Base-by-base conservation (phyloP, 1,140 invertebrate genomes). In the Popillia japonica region DNA sequence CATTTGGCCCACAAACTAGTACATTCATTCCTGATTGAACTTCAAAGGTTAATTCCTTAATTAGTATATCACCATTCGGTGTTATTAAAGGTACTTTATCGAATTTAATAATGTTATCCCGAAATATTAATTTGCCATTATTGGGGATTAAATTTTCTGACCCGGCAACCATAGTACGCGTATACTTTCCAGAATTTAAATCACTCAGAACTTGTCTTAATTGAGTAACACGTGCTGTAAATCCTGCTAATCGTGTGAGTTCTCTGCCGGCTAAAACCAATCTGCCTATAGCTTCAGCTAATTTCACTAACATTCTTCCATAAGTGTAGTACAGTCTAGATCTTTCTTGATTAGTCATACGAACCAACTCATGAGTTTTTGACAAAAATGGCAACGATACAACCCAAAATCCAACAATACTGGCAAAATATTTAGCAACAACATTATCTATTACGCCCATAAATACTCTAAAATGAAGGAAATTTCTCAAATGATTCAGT, bases 401-500 rank as follows among this genome's bases (percentile, higher is more conserved):
- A 0, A 97, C 94, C 84, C 95, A 94, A 88, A 99, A 99, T 72
- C 98, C 98, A 78, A 99, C 94, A 68, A 96, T 93, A 14, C 96
- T 98, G 0, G 97, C 98, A 78, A 97, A 89, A 90, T 99, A 99
- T 91, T 99, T 99, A 22, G 96, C 98, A 78, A 99, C 90, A 77
- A 99, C 94, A 87, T 99, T 99, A 87, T 99, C 98, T 27, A 99
- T 87, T 82, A 98, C 93, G 72, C 98, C 98, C 93, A 99, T 97
- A 10, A 92, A 90, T 61, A 98, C 95, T 80, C 94, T 92, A 88
- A 99, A 99, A 83, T 95, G 93, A 40, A 98, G 91, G 87, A 98
- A 97, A 84, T 94, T 95, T 77, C 95, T 90, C 77, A 99, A 87
- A 89, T 99, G 98, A 23, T 90, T 90, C 81, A 97, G 94, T 84